These are phyloP conservation scores for Craseonycteris thonglongyai DNA, from an alignment of 2,113 vertebrate genomes.

Conservation along the genomic window DNA sequence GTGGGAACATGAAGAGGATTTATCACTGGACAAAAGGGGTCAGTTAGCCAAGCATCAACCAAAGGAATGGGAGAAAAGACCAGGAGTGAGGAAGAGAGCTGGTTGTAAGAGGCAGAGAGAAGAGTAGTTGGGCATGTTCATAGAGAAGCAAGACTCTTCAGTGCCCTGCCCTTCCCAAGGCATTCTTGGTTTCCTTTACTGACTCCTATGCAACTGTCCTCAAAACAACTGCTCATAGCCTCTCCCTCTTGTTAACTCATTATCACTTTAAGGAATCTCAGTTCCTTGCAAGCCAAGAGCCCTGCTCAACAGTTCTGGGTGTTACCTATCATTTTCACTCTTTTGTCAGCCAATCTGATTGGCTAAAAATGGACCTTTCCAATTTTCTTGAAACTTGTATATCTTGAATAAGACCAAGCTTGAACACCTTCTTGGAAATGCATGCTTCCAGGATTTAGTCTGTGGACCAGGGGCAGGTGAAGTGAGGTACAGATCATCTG, in stretches of 20 bases:
- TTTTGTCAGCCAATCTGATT: background rate
- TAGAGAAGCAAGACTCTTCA: background rate
- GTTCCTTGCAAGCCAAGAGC: background rate
- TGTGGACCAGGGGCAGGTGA: background rate
- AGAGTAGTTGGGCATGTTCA: background rate
- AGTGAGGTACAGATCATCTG: background rate
- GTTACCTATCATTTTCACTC: background rate
- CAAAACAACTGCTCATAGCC: background rate
- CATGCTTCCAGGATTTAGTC: background rate
- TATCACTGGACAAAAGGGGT: background rate
- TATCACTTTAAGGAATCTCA: background rate
- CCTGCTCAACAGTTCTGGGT: background rate
- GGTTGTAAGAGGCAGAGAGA: background rate
- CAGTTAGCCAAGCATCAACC: background rate
- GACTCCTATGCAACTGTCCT: background rate
- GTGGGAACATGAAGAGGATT: background rate
- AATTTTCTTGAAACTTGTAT: background rate
- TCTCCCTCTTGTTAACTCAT: background rate
- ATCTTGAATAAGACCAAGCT: background rate
- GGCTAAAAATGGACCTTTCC: background rate
- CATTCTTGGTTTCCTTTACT: background rate
- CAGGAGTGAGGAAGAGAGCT: background rate
- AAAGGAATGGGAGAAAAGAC: background rate
- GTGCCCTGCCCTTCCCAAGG: background rate
- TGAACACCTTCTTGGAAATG: background rate